phyloP scores from a whole-genome alignment of 1,140 invertebrate species.

The Maniola jurtina region DNA sequence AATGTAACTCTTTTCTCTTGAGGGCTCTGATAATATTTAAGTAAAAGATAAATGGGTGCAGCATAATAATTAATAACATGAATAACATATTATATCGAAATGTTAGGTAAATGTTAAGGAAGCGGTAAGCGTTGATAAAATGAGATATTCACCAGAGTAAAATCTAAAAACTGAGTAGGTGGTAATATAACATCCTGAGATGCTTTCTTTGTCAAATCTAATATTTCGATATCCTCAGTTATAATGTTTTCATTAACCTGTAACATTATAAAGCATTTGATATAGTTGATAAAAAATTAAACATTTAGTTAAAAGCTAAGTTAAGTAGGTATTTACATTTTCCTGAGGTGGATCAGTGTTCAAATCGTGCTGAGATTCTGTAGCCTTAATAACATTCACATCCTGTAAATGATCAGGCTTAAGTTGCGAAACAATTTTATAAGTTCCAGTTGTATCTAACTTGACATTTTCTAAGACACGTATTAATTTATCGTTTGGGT shows the following conservation, averaged over 20 bases:
- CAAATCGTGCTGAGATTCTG: conserved; percentile 12
- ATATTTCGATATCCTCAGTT: conserved; percentile 41
- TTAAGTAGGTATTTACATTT: conserved; percentile 13
- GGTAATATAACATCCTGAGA: conserved; percentile 43
- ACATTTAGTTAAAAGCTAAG: too few relatives aligned
- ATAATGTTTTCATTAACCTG: conserved; percentile 9
- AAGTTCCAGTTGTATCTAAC: conserved; percentile 46
- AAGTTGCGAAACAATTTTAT: conserved; percentile 48
- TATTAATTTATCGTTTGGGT: conserved; percentile 55
- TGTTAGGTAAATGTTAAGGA: too few relatives aligned
- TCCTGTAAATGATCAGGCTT: conserved; percentile 34
- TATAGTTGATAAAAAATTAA: too few relatives aligned
- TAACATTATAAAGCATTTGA: too few relatives aligned
- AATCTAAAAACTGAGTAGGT: conserved; percentile 56
- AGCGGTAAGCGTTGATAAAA: neutral
- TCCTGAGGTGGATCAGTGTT: conserved; percentile 9
- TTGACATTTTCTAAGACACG: conserved; percentile 60
- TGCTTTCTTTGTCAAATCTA: conserved; percentile 34
- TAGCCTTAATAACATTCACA: conserved; percentile 29
- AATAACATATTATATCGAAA: too few relatives aligned
- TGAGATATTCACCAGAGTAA: conserved; percentile 36
- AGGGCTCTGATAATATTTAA: conserved; percentile 16
- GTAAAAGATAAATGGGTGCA: too few relatives aligned
- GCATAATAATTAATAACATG: too few relatives aligned
- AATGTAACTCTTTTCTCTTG: conserved; percentile 29